Conservation (phyloP, 2,797 vertebrate species). For the Sphaeramia orbicularis region DNA sequence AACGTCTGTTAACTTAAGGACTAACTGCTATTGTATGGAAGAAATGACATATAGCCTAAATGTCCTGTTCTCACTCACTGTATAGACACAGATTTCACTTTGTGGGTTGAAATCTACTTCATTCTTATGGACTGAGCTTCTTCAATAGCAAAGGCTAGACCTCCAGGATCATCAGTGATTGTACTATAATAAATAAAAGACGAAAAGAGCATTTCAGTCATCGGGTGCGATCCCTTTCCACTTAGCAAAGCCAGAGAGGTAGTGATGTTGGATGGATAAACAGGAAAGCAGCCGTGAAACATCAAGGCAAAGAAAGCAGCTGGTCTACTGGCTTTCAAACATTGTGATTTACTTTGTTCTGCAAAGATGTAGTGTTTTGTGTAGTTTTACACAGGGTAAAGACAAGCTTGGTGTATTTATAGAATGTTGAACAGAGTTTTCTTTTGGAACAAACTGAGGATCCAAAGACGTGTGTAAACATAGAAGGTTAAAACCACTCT, state of each 20-base stretch:
- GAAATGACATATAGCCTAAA: conserved; percentile 1
- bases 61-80: conserved; percentile 33
- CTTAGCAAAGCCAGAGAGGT: conserved; percentile 15
- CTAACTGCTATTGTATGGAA: conserved; percentile 53
- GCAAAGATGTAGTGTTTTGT: conserved; percentile 16
- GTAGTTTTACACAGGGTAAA: conserved; percentile 8
- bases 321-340: conserved; percentile 17
- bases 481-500: conserved; percentile 11
- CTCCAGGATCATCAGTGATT: conserved; percentile 12
- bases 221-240: neutral
- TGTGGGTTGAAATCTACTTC: conserved; percentile 28
- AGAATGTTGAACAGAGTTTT: conserved; percentile 22
- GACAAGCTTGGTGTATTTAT: conserved; percentile 31
- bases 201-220: conserved; percentile 6
- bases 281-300: conserved; percentile 9
- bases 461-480: conserved; percentile 27
- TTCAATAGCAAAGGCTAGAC: too few species aligned
- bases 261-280: conserved; percentile 28
- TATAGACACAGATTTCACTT: conserved; percentile 7
- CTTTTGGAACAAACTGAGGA: conserved; percentile 19
- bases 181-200: conserved; percentile 19
- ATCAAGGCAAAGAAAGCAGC: conserved; percentile 26
- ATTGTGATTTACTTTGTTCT: conserved; percentile 29
- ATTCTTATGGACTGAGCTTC: neutral
- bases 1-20: conserved; percentile 33